Conservation (phyloP, 2,113 vertebrate genomes). For the Malurus melanocephalus region DNA sequence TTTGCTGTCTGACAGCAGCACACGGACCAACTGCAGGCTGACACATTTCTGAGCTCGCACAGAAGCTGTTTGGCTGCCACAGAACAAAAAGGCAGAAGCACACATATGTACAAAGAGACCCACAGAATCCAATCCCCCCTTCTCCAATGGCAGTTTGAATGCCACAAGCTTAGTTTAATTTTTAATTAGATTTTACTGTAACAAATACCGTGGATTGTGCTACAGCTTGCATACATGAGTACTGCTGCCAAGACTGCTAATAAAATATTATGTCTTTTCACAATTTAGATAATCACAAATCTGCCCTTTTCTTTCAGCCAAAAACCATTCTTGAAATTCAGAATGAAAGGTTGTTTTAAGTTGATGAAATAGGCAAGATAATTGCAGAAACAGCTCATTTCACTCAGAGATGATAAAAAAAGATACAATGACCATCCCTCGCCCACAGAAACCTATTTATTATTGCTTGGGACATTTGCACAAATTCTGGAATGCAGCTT, state of each 20-base stretch:
- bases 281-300: slow-evolving; percentile 21
- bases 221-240: not conserved
- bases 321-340: not conserved
- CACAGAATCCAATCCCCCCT: not conserved
- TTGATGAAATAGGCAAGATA: slow-evolving; percentile 1
- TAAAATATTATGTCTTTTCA: slow-evolving; percentile 25
- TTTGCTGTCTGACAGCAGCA: not conserved
- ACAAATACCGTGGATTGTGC: not conserved
- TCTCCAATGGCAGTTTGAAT: not conserved
- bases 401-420: not conserved
- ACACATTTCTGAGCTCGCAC: not conserved
- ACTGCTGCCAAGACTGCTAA: slow-evolving; percentile 27
- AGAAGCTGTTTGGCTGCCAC: not conserved
- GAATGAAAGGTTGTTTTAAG: not conserved
- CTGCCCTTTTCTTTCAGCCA: slow-evolving; percentile 34
- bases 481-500: not conserved
- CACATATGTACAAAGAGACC: not conserved
- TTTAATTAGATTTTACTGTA: slow-evolving; percentile 48
- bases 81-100: not conserved
- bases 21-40: not conserved
- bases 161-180: slow-evolving; percentile 22
- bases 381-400: slow-evolving; percentile 4
- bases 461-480: not conserved
- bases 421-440: not conserved
- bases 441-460: not conserved